Evolutionary conservation across 1,140 invertebrate genomes (phyloP), one percentile per base, ranked within the genome.

Genomic region (Phymorhynchus buccinoides): DNA sequence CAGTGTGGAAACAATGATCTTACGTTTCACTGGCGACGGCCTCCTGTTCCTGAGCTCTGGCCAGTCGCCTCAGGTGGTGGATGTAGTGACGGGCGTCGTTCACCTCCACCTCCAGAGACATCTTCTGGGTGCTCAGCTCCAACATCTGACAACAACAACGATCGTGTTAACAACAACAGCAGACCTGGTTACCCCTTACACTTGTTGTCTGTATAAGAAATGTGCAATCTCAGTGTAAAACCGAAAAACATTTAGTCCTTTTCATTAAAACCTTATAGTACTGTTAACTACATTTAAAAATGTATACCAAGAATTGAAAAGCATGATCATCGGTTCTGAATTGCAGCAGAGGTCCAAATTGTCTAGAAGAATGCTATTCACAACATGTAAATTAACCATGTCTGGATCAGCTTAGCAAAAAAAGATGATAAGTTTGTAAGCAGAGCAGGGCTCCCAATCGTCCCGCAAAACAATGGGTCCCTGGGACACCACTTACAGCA

Each of bases 31-130:
- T 89, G 56, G 86, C 85, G 6, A 79, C 35, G 16, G 88, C 86
- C 42, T 92, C 90, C 83, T 86, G 86, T 75, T 91, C 91, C 85
- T 92, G 91, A 62, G 85, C 85, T 18, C 88, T 78, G 35, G 90
- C 88, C 42, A 92, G 78, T 68, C 90, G 90, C 48, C 89, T 89
- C 35, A 91, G 87, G 79, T 89, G 89, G 39, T 87, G 88, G 14
- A 90, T 73, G 79, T 91, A 85, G 75, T 89, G 88, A 56, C 86
- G 83, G 52, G 84, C 62, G 83, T 91, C 90, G n/a, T 84, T 73
- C 48, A 91, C 56, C 32, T 90, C 89, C 14, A 87, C 86, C 62
- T 90, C 89, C 27, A 88, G 52, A 16, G 88, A 83, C 77, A 90
- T 88, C 27, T 89, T 78, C 78, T 88, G 80, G 37, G 90, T 73